These are phyloP conservation scores for Megalopta genalis DNA, from an alignment of 1,140 invertebrate genomes.

Conservation along the genomic window DNA sequence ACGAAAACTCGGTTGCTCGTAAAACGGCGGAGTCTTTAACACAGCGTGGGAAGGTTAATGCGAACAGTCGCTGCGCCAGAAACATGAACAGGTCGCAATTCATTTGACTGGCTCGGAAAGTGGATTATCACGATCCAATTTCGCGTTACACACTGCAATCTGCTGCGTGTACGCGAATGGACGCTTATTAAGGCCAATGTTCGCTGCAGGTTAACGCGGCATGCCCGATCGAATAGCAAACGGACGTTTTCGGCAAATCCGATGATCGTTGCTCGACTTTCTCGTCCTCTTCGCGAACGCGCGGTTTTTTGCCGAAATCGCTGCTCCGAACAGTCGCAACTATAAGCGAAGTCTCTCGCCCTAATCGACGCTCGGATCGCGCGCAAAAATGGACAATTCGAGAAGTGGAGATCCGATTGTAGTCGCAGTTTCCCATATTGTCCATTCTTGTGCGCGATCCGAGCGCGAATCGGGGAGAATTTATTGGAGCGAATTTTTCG, in stretches of 20 bases:
- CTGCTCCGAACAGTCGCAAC: too few relatives aligned
- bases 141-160: slow-evolving; percentile 33
- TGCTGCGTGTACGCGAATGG: slow-evolving; percentile 20
- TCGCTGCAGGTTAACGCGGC: slow-evolving; percentile 2
- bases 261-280: background rate
- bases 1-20: too few relatives aligned
- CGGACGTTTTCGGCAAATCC: slow-evolving; percentile 1
- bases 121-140: slow-evolving; percentile 45
- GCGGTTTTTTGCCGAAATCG: too few relatives aligned
- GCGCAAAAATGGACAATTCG: too few relatives aligned
- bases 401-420: too few relatives aligned
- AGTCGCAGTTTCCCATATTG: too few relatives aligned
- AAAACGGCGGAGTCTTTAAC: too few relatives aligned
- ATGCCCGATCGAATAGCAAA: background rate
- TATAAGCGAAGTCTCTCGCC: too few relatives aligned
- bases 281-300: background rate
- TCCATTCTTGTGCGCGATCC: too few relatives aligned
- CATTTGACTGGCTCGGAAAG: slow-evolving; percentile 27
- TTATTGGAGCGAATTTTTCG: too few relatives aligned
- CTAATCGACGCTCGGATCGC: too few relatives aligned
- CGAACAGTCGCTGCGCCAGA: slow-evolving; percentile 5
- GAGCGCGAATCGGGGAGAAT: too few relatives aligned
- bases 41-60: background rate
- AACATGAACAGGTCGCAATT: slow-evolving; percentile 21
- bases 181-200: slow-evolving; percentile 34